Evolutionary conservation across 1,140 invertebrate species (phyloP), one percentile per base, ranked within the genome.

Genomic region (Leucophenga varia): DNA sequence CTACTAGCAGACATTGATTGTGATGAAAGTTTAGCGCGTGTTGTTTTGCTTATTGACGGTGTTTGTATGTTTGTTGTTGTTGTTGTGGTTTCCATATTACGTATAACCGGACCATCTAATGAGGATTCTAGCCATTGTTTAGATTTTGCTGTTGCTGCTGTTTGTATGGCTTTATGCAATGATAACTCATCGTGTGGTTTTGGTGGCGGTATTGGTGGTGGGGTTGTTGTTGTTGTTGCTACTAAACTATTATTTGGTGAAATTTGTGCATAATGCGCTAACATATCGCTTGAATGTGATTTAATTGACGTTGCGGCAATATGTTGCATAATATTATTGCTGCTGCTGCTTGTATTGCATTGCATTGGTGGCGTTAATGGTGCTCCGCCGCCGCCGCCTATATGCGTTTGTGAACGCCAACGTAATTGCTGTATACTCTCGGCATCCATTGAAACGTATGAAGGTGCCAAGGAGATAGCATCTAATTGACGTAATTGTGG

Each of bases 101-200:
- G 56, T 13, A 74, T 71, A 6, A 75, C 59, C 0, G 78, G 78
- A 7, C 77, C 77, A 53, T 80, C 79, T 17, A 80, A 51, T 12
- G 78, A 80, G 0, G 79, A 80, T 55, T 80, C 79, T 43, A 77
- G 46, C 76, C 71, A 75, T 65, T 76, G 76, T 59, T 77, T 78
- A 42, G 75, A 60, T 56, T 78, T 78, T 14, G 72, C 25, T 14
- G 57, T 58, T 71, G 18, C 42, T n/a, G 73, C 48, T 13, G 61
- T 59, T 67, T 51, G 31, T 52, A 48, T 37, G 39, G 49, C 2
- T 25, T 44, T 36, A 47, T 49, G 13, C 31, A 21, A 25, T 46
- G n/a, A 42, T n/a, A n/a, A n/a, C n/a, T n/a, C n/a, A n/a, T n/a
- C n/a, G n/a, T n/a, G n/a, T n/a, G n/a, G n/a, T 30, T 9, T 60